phyloP scores from a whole-genome alignment of 2,113 vertebrate species.

The Mesocricetus auratus region DNA sequence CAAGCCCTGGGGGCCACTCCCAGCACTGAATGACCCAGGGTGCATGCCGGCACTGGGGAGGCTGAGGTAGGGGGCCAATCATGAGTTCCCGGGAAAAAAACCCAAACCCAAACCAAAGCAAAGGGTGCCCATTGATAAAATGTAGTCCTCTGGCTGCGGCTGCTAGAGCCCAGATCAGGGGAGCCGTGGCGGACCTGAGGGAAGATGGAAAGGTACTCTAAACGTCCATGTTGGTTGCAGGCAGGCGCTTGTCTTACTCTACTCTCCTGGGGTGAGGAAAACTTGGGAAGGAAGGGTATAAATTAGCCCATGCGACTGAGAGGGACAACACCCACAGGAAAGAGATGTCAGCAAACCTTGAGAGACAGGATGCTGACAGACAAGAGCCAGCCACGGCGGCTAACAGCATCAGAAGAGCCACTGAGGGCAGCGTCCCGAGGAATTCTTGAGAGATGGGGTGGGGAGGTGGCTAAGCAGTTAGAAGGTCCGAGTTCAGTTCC shows the following conservation, averaged over 20 bases:
- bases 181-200: fast-evolving
- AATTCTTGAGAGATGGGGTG: neutral
- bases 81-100: neutral
- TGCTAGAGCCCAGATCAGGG: fast-evolving
- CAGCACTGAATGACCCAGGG: neutral
- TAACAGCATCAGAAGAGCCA: no score
- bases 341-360: neutral
- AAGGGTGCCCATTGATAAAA: neutral
- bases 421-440: neutral
- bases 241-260: neutral
- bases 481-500: neutral
- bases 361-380: neutral
- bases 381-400: no score
- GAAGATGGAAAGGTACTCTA: fast-evolving
- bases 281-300: neutral
- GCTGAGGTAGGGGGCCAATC: neutral
- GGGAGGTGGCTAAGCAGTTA: neutral
- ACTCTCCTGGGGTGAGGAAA: neutral
- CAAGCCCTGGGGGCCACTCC: no score
- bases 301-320: neutral
- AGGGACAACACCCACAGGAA: neutral
- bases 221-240: neutral
- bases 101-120: neutral
- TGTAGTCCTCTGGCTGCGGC: neutral
- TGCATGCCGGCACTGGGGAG: neutral